Base-by-base conservation (phyloP, 2,113 vertebrate species). In the Sturnira hondurensis region DNA sequence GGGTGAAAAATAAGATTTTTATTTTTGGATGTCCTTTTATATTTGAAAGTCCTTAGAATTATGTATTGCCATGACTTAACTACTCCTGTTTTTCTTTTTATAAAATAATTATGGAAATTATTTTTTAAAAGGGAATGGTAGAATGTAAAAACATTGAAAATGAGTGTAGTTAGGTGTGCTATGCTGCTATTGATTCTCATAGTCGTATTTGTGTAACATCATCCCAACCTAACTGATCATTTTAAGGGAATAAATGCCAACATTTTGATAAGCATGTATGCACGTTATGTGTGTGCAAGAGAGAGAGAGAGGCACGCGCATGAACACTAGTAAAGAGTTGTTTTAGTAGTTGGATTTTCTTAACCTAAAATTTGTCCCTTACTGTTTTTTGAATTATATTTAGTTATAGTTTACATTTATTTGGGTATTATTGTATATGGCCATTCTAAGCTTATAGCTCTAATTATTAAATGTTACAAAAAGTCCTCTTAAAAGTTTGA, bases 1-100 rank as follows among this genome's bases (percentile, higher is more conserved):
- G 6, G 54, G 33, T 38, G 97, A 81, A 93, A 86, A 91, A 84
- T 52, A 61, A 56, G 43, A 58, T 86, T 91, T 95, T 63, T 33
- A 31, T n/a, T n/a, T 67, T 70, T 94, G 7, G 76, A 16, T 89
- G 4, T 54, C 2, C 0, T 0, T 22, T 91, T 70, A 85, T 41
- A 52, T 5, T 91, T 73, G 58, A 92, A 89, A 70, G 54, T 87
- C 43, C 19, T 74, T 50, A 38, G 26, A 89, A 81, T 68, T 31
- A 20, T 61, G 3, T 36, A 81, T 45, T 71, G 10, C 13, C 16
- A 76, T 77, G 12, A 0, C 6, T 12, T 65, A 0, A 67, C 56
- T 84, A 78, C 1, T 24, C 0, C 56, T 68, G 45, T 61, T 17
- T 15, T 88, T 89, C 8, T 50, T 90, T 89, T 4, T 12, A 81